phyloP scores from a whole-genome alignment of 2,888 invertebrate species.

The Sipunculus nudus region DNA sequence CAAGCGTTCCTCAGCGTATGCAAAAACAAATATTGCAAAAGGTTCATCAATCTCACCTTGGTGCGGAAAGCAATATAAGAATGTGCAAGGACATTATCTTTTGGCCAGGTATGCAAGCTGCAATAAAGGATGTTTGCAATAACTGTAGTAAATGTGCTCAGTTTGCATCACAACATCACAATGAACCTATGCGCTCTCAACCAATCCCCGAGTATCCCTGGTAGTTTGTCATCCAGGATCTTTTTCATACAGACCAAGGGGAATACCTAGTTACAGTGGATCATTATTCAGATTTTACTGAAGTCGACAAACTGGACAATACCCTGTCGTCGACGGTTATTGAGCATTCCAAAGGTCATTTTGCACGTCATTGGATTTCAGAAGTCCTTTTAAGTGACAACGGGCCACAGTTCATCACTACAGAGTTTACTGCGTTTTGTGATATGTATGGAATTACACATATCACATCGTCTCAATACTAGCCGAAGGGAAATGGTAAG shows the following conservation, averaged over 20 bases:
- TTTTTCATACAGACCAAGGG: background rate
- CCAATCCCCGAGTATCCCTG: slow-evolving; percentile 1
- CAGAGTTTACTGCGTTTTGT: background rate
- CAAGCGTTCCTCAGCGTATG: background rate
- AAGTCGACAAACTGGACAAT: slow-evolving; percentile 2
- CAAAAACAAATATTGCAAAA: background rate
- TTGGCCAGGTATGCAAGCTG: slow-evolving; percentile 6
- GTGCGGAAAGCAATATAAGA: slow-evolving; percentile 1
- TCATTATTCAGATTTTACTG: slow-evolving; percentile 8
- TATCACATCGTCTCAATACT: slow-evolving; percentile 9
- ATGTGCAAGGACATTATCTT: slow-evolving; percentile 6
- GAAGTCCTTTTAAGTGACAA: slow-evolving; percentile 3
- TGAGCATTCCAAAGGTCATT: slow-evolving; percentile 3
- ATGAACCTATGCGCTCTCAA: slow-evolving; percentile 6
- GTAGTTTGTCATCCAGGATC: slow-evolving; percentile 4
- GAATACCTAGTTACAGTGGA: slow-evolving; percentile 10
- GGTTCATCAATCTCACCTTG: background rate
- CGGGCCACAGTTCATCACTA: background rate
- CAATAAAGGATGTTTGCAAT: slow-evolving; percentile 4
- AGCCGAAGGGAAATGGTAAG: slow-evolving; percentile 10
- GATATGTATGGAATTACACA: slow-evolving; percentile 10
- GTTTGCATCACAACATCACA: background rate
- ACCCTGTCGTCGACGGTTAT: slow-evolving; percentile 4
- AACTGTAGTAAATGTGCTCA: slow-evolving; percentile 1
- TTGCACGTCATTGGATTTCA: background rate